These are phyloP conservation scores for Dinocampus coccinellae DNA, from an alignment of 2,888 invertebrate genomes.

Conservation along the genomic window DNA sequence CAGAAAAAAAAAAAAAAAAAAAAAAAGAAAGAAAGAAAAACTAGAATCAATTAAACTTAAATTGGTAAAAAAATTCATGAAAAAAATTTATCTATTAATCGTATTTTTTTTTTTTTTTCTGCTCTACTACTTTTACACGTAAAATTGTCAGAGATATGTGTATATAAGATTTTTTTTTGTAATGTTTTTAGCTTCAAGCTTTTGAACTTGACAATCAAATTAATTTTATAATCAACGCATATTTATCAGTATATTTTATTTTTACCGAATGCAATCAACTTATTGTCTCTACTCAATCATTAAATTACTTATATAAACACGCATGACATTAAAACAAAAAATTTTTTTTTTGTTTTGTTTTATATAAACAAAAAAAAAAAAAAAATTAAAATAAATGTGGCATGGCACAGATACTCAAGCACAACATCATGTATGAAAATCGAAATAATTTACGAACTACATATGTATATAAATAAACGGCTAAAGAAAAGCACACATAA, in stretches of 20 bases:
- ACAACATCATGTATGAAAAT: conserved; percentile 47
- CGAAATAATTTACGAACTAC: background rate
- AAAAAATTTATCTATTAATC: conserved; percentile 21
- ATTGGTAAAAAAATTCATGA: background rate
- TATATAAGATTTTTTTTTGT: too few species aligned
- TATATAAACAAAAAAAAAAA: conserved; percentile 46
- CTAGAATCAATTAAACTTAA: conserved; percentile 40
- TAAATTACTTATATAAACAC: background rate
- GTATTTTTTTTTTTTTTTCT: conserved; percentile 21
- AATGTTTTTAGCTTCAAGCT: background rate
- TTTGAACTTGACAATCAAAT: background rate
- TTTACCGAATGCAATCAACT: background rate
- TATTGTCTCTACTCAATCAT: background rate
- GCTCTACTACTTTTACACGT: background rate
- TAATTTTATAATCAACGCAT: background rate
- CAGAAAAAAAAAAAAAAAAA: conserved; percentile 4
- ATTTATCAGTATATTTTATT: background rate
- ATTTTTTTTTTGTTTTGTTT: background rate
- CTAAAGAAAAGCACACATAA: conserved; percentile 34
- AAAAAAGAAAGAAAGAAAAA: background rate
- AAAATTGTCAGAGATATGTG: background rate
- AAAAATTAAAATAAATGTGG: conserved; percentile 47
- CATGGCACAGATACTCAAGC: conserved; percentile 66
- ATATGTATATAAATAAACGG: conserved; percentile 31
- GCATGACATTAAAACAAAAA: background rate